A percentile compares a stretch with the other conserved stretches of the same genome.
Conservation (phyloP, 1,140 invertebrate species). For the Cepaea nemoralis region DNA sequence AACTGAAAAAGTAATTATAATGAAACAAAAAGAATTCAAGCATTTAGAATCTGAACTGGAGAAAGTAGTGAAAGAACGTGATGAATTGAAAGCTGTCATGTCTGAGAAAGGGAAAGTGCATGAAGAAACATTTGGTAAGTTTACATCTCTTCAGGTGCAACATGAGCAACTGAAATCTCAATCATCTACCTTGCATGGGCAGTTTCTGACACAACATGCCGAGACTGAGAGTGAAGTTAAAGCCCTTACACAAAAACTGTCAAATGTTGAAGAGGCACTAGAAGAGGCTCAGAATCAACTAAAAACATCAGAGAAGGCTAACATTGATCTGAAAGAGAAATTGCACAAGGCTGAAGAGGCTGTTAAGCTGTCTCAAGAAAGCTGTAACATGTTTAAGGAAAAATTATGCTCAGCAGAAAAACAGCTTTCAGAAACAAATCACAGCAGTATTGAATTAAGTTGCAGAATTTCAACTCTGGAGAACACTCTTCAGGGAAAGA, state of each 20-base stretch:
- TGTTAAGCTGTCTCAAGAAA: slow-evolving; percentile 3
- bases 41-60: slow-evolving; percentile 41
- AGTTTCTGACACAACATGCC: neutral
- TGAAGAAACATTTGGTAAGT: slow-evolving; percentile 17
- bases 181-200: neutral
- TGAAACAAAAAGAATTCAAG: slow-evolving; percentile 8
- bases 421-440: neutral
- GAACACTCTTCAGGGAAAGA: slow-evolving; percentile 22
- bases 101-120: slow-evolving; percentile 34
- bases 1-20: slow-evolving; percentile 3
- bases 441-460: neutral
- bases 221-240: neutral
- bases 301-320: neutral
- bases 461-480: neutral
- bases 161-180: neutral
- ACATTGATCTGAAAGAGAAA: neutral
- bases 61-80: slow-evolving; percentile 42
- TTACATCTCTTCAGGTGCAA: slow-evolving; percentile 6
- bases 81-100: slow-evolving; percentile 37
- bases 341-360: neutral
- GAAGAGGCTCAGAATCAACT: neutral
- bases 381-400: slow-evolving; percentile 3
- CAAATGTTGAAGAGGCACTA: neutral
- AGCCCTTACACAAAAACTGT: neutral
- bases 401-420: slow-evolving; percentile 13